phyloP scores from a whole-genome alignment of 2,113 vertebrate genomes.

The Prionailurus bengalensis region DNA sequence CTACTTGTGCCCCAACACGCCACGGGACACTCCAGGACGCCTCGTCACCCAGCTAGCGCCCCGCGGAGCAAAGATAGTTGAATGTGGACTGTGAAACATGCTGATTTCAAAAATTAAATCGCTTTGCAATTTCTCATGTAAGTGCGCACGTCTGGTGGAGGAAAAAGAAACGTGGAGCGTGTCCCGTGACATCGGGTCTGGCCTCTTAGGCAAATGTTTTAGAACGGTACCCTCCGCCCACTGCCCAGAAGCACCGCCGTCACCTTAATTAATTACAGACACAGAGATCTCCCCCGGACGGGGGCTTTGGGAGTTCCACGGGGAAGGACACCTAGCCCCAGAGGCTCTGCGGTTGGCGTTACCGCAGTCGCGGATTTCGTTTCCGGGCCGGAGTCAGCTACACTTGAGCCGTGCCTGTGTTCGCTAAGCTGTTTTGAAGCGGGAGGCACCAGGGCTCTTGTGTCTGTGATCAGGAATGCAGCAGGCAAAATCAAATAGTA shows the following conservation, averaged over 20 bases:
- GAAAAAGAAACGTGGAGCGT: background rate
- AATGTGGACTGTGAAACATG: background rate
- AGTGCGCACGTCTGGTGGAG: background rate
- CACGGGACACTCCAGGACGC: background rate
- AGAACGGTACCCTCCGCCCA: background rate
- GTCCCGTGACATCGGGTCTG: background rate
- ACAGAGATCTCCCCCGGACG: background rate
- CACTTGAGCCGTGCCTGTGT: background rate
- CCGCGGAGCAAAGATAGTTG: background rate
- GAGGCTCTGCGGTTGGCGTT: background rate
- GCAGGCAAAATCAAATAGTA: constrained; percentile 15
- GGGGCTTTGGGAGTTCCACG: background rate
- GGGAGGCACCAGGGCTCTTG: background rate
- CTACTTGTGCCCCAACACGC: background rate
- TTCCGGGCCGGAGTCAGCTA: background rate
- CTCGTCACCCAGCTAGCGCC: background rate
- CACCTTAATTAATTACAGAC: background rate
- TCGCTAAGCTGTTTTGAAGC: background rate
- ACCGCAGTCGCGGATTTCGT: background rate
- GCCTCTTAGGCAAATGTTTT: background rate
- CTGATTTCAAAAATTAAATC: background rate
- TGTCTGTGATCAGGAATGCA: background rate
- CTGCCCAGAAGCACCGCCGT: background rate
- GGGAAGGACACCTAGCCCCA: background rate
- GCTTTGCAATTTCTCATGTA: background rate